These are phyloP conservation scores for Eulimnadia texana DNA, from an alignment of 1,140 invertebrate genomes.

Conservation along the genomic window DNA sequence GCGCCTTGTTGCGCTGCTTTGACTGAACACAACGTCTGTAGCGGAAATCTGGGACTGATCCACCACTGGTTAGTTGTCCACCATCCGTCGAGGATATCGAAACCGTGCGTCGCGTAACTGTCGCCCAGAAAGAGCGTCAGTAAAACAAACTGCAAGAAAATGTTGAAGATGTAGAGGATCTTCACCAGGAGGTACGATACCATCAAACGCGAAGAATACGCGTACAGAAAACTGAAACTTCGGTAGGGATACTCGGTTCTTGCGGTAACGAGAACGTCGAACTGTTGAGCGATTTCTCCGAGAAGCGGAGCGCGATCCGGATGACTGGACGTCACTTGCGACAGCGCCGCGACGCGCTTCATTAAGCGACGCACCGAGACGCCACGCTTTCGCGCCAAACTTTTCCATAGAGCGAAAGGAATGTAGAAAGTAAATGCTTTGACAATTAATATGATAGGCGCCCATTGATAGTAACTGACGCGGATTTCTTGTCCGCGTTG, in stretches of 20 bases:
- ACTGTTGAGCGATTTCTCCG: slow-evolving; percentile 30
- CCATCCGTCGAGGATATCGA: slow-evolving; percentile 25
- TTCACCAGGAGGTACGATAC: slow-evolving; percentile 32
- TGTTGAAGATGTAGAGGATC: slow-evolving; percentile 31
- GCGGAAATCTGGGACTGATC: slow-evolving; percentile 29
- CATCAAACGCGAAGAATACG: slow-evolving; percentile 27
- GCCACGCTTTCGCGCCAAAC: slow-evolving; percentile 28
- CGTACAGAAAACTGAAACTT: slow-evolving; percentile 18
- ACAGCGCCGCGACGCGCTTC: slow-evolving; percentile 28
- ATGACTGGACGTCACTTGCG: slow-evolving; percentile 28
- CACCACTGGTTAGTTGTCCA: slow-evolving; percentile 27
- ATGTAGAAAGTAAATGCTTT: slow-evolving; percentile 39
- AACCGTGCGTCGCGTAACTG: slow-evolving; percentile 28
- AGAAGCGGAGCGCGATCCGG: slow-evolving; percentile 29
- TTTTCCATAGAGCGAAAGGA: slow-evolving; percentile 38
- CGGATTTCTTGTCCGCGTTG: slow-evolving; percentile 17
- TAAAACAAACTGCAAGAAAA: slow-evolving; percentile 32
- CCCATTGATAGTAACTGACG: slow-evolving; percentile 38
- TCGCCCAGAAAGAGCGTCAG: slow-evolving; percentile 30
- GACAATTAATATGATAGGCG: slow-evolving; percentile 37
- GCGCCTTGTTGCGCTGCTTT: slow-evolving; percentile 29
- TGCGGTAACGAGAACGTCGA: slow-evolving; percentile 29
- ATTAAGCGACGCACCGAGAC: slow-evolving; percentile 28
- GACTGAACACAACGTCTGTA: slow-evolving; percentile 25
- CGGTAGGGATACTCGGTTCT: background rate